Base-by-base conservation (phyloP, 2,113 vertebrate genomes). In the Prionailurus bengalensis region DNA sequence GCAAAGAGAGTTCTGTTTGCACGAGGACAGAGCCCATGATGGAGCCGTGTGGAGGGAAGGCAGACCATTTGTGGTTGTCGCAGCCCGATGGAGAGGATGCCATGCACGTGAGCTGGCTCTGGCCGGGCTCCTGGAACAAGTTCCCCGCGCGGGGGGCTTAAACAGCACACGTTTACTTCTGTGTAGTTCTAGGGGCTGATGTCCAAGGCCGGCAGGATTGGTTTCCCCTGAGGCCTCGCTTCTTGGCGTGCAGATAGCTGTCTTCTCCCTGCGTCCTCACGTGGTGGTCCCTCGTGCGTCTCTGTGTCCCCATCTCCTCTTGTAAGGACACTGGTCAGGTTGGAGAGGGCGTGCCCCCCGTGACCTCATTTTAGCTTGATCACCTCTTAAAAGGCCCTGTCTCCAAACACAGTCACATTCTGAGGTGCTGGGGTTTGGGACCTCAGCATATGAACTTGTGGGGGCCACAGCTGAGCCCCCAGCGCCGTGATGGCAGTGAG, bases 81-180 rank as follows among this genome's bases (percentile, higher is more conserved):
- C 39, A 12, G 16, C n/a, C 0, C 39, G 16, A 55, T 12, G 27
- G 76, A 55, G 16, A 61, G 33, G 31, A n/a, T 1, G 6, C n/a
- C 5, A 10, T 7, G 80, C 8, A 1, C 5, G 0, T 7, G 14
- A 21, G 21, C 45, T 66, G 1, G 65, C 51, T n/a, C 51, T 1
- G 65, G 36, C 61, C 8, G 13, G 19, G 51, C 36, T 7, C 15
- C 29, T 8, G 7, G 33, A 2, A 11, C 58, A 19, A 13, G 31
- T 10, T 45, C 39, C 5, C 8, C 36, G 3, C 39, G 6, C 17
- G 1, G 13, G 45, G 45, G 0, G 8, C 29, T 86, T 11, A 23
- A 9, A 27, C 21, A 17, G 5, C 84, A 27, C 45, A 36, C 48
- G 5, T 86, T 4, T 48, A 4, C 25, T 36, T 45, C 48, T 33